phyloP scores from a whole-genome alignment of 2,113 vertebrate species.

The Calidris pugnax region DNA sequence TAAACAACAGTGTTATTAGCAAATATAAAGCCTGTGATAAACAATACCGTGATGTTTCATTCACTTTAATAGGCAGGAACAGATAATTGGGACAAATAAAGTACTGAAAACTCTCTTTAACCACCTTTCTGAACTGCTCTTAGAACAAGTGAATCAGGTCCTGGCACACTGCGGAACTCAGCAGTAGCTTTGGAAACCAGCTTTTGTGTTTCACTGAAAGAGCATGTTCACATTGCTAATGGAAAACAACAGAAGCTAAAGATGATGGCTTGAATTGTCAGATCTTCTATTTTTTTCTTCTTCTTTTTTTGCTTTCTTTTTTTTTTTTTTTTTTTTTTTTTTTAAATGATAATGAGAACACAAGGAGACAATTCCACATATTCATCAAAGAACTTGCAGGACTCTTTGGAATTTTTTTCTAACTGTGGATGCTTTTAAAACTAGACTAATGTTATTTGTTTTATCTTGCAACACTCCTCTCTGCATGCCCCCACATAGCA shows the following conservation, averaged over 20 bases:
- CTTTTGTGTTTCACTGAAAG: slow-evolving; percentile 66
- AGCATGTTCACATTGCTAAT: slow-evolving; percentile 45
- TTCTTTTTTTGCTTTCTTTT: too few relatives aligned
- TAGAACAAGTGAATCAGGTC: slow-evolving; percentile 47
- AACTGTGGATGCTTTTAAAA: not conserved
- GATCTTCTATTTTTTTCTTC: not conserved
- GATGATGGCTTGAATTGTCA: not conserved
- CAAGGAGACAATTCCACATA: slow-evolving; percentile 42
- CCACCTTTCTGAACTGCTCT: slow-evolving; percentile 57
- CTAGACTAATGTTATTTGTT: slow-evolving; percentile 1
- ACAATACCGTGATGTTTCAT: slow-evolving; percentile 67
- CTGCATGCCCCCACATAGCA: not conserved
- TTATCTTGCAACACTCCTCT: not conserved
- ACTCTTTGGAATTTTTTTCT: slow-evolving; percentile 24
- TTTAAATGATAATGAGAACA: slow-evolving; percentile 33
- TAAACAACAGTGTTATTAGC: slow-evolving; percentile 73
- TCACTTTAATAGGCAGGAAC: slow-evolving; percentile 70
- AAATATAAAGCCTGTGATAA: slow-evolving; percentile 67
- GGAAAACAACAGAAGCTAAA: slow-evolving; percentile 74
- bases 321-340: not conserved
- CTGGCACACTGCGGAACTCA: slow-evolving; percentile 10
- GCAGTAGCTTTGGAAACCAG: slow-evolving; percentile 61
- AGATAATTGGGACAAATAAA: slow-evolving; percentile 76
- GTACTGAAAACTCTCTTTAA: slow-evolving; percentile 67
- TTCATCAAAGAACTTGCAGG: slow-evolving; percentile 46